Base-by-base conservation (phyloP, 2,888 invertebrate species). In the Macropis europaea region DNA sequence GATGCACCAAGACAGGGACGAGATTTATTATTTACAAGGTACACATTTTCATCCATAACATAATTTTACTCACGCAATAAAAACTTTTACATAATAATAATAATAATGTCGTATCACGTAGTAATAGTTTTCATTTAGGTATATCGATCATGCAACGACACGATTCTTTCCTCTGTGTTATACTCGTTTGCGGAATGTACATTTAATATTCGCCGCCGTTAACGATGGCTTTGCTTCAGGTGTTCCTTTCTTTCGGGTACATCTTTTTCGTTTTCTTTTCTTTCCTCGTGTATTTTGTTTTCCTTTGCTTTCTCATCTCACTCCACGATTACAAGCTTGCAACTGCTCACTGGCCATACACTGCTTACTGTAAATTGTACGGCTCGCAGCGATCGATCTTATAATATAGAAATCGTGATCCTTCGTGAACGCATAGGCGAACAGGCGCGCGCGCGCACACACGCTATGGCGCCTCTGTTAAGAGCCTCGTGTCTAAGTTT, bases 61-160 rank as follows among this genome's bases (percentile, higher is more conserved):
- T 75, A 84, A 84, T 79, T 83, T 84, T 83, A 84, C 81, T 84
- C 82, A 83, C 81, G 79, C 84, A 82, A 84, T 83, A 82, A 76
- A 84, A 84, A 84, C 76, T 83, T 67, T 84, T 84, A 84, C 82
- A 84, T 82, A 81, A 78, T 83, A 82, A 75, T 79, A 63, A 84
- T 82, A 81, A 78, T 83, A 82, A 75, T 79, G 66, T 71, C 68
- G 76, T 76, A 76, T 81, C 78, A 75, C 80, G 79, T 74, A 78
- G 70, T 79, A 77, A 75, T 75, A 77, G 76, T 80, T 71, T n/a
- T 76, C 43, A 64, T 70, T 79, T 79, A 79, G 62, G 78, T 81
- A 69, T 81, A 78, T 82, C 76, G 76, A 77, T 78, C 79, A 82
- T 80, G 82, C 76, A 73, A 73, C 70, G 74, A 78, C 66, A 73